Base-by-base conservation (phyloP, 30 jellyfish, hydroid and myxozoan species). In the Haliclystus octoradiatus region DNA sequence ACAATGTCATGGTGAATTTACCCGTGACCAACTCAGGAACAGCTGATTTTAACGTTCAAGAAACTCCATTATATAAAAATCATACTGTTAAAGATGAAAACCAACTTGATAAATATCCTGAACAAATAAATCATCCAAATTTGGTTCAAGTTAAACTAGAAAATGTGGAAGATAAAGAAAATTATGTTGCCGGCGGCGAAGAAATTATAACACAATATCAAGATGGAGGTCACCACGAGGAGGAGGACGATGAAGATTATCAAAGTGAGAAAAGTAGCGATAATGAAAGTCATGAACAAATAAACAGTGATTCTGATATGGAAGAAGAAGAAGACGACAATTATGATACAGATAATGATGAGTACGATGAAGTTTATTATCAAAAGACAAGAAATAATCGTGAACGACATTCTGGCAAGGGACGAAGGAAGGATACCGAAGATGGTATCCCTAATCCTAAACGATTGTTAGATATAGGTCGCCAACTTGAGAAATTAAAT, bases 341-440 rank as follows among this genome's bases (percentile, higher is more conserved):
- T 19, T 65, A 71, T 28, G 73, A 51, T 2, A 23, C 68, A 3
- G 83, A 57, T 24, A 69, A 71, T 33, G 92, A 78, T 2, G 90
- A 77, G 3, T 81, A 77, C 34, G 81, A 69, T 34, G 88, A 73
- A n/a, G 72, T 65, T 14, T 78, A 82, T 65, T 87, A 74, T 25
- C 83, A 82, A 47, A 71, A 33, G 50, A 66, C 80, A 60, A 78
- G 83, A 0, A 61, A 60, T 35, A 68, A 74, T 50, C 33, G 49
- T 25, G n/a, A 26, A 26, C 47, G 63, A 14, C 62, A 34, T 5
- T 65, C 80, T 26, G 69, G 74, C 29, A 74, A 73, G 33, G 50
- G 94, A 69, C 68, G 79, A 52, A 68, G 94, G 57, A 83, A 87
- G 31, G 95, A 83, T 62, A 87, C 95, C 14, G 95, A 83, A 51